These are phyloP conservation scores for Luscinia luscinia DNA, from an alignment of 2,797 vertebrate species.

Conservation along the genomic window DNA sequence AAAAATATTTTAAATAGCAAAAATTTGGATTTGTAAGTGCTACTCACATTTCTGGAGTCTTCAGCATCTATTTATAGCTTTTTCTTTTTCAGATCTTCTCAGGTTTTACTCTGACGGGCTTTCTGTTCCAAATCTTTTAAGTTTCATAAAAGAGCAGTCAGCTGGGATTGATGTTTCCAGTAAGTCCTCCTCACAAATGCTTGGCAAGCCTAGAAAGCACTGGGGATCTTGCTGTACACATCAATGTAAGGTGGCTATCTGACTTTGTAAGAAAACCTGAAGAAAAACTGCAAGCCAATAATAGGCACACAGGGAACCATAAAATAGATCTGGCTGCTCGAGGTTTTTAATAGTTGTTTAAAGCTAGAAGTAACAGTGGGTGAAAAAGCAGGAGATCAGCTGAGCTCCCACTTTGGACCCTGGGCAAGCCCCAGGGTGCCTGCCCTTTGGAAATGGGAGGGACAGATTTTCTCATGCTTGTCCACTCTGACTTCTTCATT, in stretches of 20 bases:
- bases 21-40: not conserved
- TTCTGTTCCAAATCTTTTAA: not conserved
- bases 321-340: not conserved
- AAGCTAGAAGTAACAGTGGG: not conserved
- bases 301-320: not conserved
- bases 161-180: not conserved
- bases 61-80: not conserved
- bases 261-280: not conserved
- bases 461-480: not conserved
- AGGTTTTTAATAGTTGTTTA: not conserved
- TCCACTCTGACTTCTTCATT: not conserved
- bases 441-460: not conserved
- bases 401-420: not conserved
- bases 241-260: not conserved
- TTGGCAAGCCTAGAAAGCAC: not conserved
- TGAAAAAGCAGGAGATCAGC: not conserved
- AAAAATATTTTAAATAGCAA: not conserved
- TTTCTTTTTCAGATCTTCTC: not conserved
- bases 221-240: not conserved
- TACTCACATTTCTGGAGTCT: slow-evolving; percentile 3
- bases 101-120: not conserved
- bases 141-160: not conserved
- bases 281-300: not conserved
- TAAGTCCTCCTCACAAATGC: not conserved
- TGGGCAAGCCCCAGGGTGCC: not conserved